A percentile compares a stretch with the other conserved stretches of the same genome.
Conservation (phyloP, 2,797 vertebrate genomes). For the Ptychadena robeensis region DNA sequence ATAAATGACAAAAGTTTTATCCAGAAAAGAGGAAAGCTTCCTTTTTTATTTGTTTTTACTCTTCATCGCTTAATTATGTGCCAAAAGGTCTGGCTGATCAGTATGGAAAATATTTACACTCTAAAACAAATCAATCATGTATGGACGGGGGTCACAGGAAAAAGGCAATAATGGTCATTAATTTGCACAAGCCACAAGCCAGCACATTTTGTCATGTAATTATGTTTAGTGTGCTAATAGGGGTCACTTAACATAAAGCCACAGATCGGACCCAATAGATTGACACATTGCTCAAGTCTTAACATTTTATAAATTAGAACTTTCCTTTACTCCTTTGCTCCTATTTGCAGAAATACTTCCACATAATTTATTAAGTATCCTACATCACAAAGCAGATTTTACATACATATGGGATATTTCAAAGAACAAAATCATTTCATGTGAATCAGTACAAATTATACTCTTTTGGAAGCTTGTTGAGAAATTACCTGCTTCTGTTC, state of each 20-base stretch:
- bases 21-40: background rate
- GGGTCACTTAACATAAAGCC: slow-evolving; percentile 8
- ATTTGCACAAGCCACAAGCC: slow-evolving; percentile 17
- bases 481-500: slow-evolving; percentile 30
- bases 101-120: slow-evolving; percentile 44
- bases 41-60: slow-evolving; percentile 15
- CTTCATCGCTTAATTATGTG: slow-evolving; percentile 16
- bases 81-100: slow-evolving; percentile 29
- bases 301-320: background rate
- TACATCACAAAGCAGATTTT: slow-evolving; percentile 8
- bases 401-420: slow-evolving; percentile 1
- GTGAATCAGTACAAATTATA: slow-evolving; percentile 12
- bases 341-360: background rate
- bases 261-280: background rate
- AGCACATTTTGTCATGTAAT: slow-evolving; percentile 35
- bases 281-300: slow-evolving; percentile 4
- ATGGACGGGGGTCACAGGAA: slow-evolving; percentile 27
- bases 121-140: slow-evolving; percentile 38
- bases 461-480: background rate
- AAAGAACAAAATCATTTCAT: background rate
- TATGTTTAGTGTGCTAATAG: slow-evolving; percentile 16
- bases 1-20: background rate
- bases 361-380: slow-evolving; percentile 9
- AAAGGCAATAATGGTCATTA: slow-evolving; percentile 31
- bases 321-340: background rate